Evolutionary conservation across 2,113 vertebrate genomes (phyloP).

Genomic region (Spheniscus mendiculus): DNA sequence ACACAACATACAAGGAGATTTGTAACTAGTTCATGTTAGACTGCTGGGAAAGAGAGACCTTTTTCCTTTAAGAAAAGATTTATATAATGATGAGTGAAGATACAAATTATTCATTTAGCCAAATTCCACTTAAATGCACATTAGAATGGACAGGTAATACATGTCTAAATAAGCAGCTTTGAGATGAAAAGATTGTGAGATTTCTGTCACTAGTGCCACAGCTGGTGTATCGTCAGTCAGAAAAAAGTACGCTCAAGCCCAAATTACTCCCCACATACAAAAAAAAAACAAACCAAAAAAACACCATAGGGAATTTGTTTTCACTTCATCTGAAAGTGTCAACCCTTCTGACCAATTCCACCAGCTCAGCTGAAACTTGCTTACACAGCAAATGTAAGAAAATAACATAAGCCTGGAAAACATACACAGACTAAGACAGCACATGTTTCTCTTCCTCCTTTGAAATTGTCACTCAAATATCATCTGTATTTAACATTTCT

Average conservation of each 20-base stretch:
- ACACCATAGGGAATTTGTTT: neutral
- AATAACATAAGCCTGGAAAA: neutral
- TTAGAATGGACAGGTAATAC: neutral
- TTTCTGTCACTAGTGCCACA: neutral
- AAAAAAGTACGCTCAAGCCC: neutral
- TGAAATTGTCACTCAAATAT: neutral
- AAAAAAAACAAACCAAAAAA: too few relatives aligned
- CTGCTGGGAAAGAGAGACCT: neutral
- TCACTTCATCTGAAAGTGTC: neutral
- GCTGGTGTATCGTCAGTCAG: neutral
- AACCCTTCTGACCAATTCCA: neutral
- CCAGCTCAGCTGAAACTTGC: neutral
- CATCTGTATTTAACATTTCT: neutral
- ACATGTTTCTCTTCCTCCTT: conserved; percentile 18
- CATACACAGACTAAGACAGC: conserved; percentile 14
- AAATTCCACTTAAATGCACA: neutral
- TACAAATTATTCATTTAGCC: neutral
- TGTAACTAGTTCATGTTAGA: neutral
- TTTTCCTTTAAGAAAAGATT: neutral
- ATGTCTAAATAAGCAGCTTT: neutral
- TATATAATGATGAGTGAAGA: neutral
- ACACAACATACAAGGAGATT: neutral
- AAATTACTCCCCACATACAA: neutral
- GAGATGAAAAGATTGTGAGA: neutral
- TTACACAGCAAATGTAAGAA: neutral